These are phyloP conservation scores for Eumacrocentrus americanus DNA, from an alignment of 2,888 invertebrate species.

Conservation along the genomic window DNA sequence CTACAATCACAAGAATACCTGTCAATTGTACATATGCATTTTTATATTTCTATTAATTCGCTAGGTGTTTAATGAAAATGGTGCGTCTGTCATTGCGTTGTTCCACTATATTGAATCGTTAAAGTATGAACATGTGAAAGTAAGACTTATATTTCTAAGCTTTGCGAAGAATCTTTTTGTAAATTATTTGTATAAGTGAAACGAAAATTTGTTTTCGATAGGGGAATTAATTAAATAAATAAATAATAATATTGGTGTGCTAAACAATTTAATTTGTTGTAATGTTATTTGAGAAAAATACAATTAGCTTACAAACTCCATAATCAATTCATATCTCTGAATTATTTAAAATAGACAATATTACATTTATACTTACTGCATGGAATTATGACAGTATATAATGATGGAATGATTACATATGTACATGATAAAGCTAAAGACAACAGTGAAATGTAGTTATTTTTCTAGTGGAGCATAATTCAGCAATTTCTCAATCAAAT, in stretches of 20 bases:
- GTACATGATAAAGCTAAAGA: neutral
- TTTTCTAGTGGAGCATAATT: conserved; percentile 99
- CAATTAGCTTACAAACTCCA: too few relatives aligned
- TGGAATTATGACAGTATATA: neutral
- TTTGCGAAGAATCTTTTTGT: too few relatives aligned
- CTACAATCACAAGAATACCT: neutral
- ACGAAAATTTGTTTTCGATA: too few relatives aligned
- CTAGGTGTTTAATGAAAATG: neutral
- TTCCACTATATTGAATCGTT: too few relatives aligned
- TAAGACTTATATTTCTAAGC: too few relatives aligned
- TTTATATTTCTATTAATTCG: neutral
- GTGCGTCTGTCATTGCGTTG: too few relatives aligned
- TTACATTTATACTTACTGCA: neutral
- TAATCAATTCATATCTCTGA: neutral
- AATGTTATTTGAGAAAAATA: too few relatives aligned
- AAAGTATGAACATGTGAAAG: neutral
- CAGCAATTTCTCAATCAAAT: conserved; percentile 99
- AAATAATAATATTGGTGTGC: too few relatives aligned
- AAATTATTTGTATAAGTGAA: too few relatives aligned
- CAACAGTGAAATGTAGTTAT: conserved; percentile 60
- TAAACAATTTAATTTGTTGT: too few relatives aligned
- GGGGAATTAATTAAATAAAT: too few relatives aligned
- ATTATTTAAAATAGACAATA: neutral
- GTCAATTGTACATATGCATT: neutral
- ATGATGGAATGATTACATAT: neutral